Base-by-base conservation (phyloP, 2,113 vertebrate genomes). In the Oxygymnocypris stewartii region DNA sequence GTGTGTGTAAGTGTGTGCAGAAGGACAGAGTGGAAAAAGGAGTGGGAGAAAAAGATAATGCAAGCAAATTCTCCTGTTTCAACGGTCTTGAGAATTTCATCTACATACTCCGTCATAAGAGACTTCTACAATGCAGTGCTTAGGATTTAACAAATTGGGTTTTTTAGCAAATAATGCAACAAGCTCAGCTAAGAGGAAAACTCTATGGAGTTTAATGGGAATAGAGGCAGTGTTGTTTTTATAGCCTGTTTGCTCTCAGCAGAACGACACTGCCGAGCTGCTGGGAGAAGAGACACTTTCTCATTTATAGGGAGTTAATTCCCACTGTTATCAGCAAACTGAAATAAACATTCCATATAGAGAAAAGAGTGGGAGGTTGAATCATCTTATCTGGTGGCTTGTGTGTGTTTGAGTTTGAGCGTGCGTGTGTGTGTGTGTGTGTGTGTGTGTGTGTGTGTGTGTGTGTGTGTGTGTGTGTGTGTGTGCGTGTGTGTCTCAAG, bases 111-210 rank as follows among this genome's bases (percentile, higher is more conserved):
- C 63, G 89, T 92, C 91, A 90, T 86, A 88, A 84, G 92, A 88
- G 88, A 91, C 90, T 93, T 91, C 85, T 85, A 91, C 86, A 87
- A 89, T 75, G 87, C 89, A 92, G 86, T 85, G 40, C 90, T 92
- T 90, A 91, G 88, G 89, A 90, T 92, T 93, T 94, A 92, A 94
- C 91, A 93, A 93, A 94, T 92, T 92, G 87, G 85, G 88, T 93
- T 93, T 88, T 93, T 90, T n/a, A 92, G 90, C 86, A 84, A 94
- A 91, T 92, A 92, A 81, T 67, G 75, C 47, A 82, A 88, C 78
- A 84, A 84, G 49, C 79, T 82, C n/a, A 6, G 69, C 28, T 31
- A 83, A 79, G 57, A 20, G 31, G 79, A 85, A 57, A 42, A 79
- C 78, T 74, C 85, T 69, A 75, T 76, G 14, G n/a, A 76, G 61